These are phyloP conservation scores for Electrona antarctica DNA, from an alignment of 2,113 vertebrate species.

Conservation along the genomic window DNA sequence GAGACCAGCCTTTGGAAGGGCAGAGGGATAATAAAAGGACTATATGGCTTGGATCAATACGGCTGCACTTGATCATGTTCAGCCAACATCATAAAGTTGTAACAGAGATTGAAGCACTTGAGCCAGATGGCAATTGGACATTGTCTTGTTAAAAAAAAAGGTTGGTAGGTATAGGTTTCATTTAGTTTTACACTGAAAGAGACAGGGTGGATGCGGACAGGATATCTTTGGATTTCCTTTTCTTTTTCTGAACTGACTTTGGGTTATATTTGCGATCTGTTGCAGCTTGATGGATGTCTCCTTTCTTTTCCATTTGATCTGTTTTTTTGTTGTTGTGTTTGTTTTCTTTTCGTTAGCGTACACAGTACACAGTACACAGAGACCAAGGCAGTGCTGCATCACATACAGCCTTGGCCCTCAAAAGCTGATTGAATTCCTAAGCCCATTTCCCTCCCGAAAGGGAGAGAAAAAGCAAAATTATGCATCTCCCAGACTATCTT, in stretches of 20 bases:
- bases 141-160: constrained; percentile 44
- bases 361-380: constrained; percentile 41
- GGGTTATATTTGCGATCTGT: constrained; percentile 57
- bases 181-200: constrained; percentile 55
- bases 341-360: constrained; percentile 46
- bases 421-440: constrained; percentile 72
- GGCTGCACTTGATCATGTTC: constrained; percentile 56
- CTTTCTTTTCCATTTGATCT: constrained; percentile 27
- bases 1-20: constrained; percentile 63
- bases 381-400: constrained; percentile 53
- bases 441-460: constrained; percentile 59
- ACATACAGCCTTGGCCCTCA: constrained; percentile 50
- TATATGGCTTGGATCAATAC: constrained; percentile 69
- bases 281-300: constrained; percentile 38
- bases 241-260: constrained; percentile 3
- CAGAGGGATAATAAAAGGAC: constrained; percentile 68
- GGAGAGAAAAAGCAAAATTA: constrained; percentile 45
- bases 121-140: constrained; percentile 55
- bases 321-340: constrained; percentile 18
- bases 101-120: constrained; percentile 57
- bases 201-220: constrained; percentile 21
- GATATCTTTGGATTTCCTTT: constrained; percentile 29
- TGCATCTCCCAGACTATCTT: constrained; percentile 42
- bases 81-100: constrained; percentile 59
- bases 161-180: constrained; percentile 65